Evolutionary conservation across 1,140 invertebrate genomes (phyloP).

Genomic region (Sarcophaga peregrina): DNA sequence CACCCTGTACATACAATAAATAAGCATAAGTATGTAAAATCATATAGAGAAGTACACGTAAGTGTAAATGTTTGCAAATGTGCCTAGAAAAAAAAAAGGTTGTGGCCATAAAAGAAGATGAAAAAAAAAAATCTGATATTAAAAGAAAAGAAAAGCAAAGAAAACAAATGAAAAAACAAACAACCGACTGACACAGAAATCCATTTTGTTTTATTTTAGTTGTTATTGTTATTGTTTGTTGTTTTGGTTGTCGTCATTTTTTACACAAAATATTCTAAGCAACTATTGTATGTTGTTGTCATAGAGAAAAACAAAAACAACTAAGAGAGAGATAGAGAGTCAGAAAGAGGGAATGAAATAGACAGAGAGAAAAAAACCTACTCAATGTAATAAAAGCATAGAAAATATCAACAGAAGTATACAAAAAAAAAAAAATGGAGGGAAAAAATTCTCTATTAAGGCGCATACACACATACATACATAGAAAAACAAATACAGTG

Average conservation of each 20-base stretch:
- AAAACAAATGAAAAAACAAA: not conserved
- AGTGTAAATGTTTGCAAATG: no score
- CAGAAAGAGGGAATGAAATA: no score
- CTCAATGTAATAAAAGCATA: not conserved
- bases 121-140: no score
- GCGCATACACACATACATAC: not conserved
- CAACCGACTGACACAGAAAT: conserved; percentile 23
- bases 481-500: no score
- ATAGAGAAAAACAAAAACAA: not conserved
- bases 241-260: not conserved
- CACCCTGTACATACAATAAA: no score
- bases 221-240: not conserved
- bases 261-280: not conserved
- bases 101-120: no score
- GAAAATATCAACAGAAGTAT: not conserved
- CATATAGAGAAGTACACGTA: no score
- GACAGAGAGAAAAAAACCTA: not conserved
- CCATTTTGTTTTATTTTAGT: not conserved
- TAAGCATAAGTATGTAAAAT: no score
- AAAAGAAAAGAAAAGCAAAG: no score
- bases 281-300: conserved; percentile 10
- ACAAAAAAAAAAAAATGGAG: not conserved
- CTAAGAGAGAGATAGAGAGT: no score
- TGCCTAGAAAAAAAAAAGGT: no score
- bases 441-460: not conserved